phyloP scores from a whole-genome alignment of 2,797 vertebrate genomes.

The Okamejei kenojei region DNA sequence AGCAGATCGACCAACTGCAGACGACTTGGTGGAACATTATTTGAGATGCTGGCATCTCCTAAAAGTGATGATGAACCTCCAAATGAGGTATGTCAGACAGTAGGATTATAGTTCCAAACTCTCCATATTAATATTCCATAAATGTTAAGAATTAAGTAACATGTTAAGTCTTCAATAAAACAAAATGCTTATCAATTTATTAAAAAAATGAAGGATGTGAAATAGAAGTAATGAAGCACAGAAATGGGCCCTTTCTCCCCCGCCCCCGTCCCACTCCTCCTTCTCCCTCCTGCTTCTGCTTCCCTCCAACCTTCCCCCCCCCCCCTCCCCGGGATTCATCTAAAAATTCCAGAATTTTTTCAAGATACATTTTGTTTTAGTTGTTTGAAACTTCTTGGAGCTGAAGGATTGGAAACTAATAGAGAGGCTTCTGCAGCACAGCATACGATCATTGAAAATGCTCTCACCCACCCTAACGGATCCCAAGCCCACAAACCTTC shows the following conservation, averaged over 20 bases:
- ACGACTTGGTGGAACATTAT: constrained; percentile 86
- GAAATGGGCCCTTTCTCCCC: no score
- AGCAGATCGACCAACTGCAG: constrained; percentile 72
- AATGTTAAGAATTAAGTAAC: background rate
- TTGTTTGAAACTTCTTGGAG: constrained; percentile 87
- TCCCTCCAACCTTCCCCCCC: no score
- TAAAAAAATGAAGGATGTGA: background rate
- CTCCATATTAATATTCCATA: background rate
- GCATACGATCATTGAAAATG: constrained; percentile 69
- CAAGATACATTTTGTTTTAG: constrained; percentile 50
- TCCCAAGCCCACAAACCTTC: constrained; percentile 56
- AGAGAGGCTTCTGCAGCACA: constrained; percentile 79
- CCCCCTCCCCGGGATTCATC: background rate
- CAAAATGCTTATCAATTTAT: background rate
- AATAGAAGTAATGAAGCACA: no score
- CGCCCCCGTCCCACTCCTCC: no score
- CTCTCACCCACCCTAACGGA: constrained; percentile 64
- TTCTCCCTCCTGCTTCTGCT: background rate
- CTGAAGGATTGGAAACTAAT: constrained; percentile 90
- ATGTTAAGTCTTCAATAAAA: background rate
- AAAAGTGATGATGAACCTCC: constrained; percentile 89
- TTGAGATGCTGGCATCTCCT: constrained; percentile 85
- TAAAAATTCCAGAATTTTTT: background rate
- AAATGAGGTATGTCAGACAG: constrained; percentile 74
- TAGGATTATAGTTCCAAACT: background rate